phyloP scores from a whole-genome alignment of 2,888 invertebrate genomes.

The Orchestes rusci region DNA sequence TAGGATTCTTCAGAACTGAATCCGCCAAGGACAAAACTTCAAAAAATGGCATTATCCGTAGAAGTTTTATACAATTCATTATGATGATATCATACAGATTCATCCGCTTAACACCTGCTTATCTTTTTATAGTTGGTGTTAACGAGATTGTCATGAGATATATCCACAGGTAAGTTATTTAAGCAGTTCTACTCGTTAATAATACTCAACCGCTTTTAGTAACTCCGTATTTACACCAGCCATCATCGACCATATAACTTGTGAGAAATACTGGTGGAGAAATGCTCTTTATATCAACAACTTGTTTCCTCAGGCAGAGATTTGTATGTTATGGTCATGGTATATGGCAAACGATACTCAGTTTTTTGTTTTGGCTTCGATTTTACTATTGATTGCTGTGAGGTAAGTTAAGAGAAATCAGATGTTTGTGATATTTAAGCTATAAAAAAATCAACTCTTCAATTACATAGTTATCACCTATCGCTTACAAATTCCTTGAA shows the following conservation, averaged over 20 bases:
- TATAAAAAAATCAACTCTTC: no score
- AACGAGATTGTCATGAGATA: slow-evolving; percentile 66
- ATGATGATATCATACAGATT: slow-evolving; percentile 60
- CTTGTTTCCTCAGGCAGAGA: slow-evolving; percentile 65
- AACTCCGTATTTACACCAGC: slow-evolving; percentile 68
- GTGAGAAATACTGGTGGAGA: slow-evolving; percentile 75
- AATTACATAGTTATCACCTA: no score
- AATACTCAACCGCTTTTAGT: slow-evolving; percentile 36
- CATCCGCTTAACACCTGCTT: slow-evolving; percentile 71
- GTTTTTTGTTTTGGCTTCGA: slow-evolving; percentile 63
- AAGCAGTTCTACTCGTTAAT: not conserved
- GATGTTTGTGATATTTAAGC: not conserved
- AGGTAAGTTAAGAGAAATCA: slow-evolving; percentile 48
- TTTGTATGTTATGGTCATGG: slow-evolving; percentile 81
- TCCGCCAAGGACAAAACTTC: no score
- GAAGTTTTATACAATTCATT: no score
- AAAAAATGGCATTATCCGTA: no score
- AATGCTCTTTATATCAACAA: slow-evolving; percentile 79
- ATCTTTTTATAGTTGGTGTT: slow-evolving; percentile 69
- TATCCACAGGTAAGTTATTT: slow-evolving; percentile 44
- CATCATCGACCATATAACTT: slow-evolving; percentile 63
- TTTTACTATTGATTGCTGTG: slow-evolving; percentile 58
- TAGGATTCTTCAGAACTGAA: slow-evolving; percentile 61
- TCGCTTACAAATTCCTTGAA: no score
- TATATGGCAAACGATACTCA: slow-evolving; percentile 77